Base-by-base conservation (phyloP, 2,797 vertebrate species). In the Helicolenus hilgendorfi region DNA sequence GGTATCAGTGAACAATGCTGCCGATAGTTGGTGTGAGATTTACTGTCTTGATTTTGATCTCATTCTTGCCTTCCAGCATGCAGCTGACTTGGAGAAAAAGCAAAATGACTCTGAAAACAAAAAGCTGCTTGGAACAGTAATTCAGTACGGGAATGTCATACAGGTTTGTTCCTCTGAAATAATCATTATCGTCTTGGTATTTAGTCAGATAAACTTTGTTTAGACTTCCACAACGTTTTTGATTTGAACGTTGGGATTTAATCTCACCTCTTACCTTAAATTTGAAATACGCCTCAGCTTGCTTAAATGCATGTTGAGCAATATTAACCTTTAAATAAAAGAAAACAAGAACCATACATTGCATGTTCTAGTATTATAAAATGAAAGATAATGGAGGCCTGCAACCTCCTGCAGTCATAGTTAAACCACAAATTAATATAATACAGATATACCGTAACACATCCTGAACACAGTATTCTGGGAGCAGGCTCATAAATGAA, bases 101-200 rank as follows among this genome's bases (percentile, higher is more conserved):
- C 99, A 99, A 85, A 99, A 99, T 0, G 99, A 99, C 89, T 99
- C 99, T 0, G 99, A 99, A 75, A 99, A 99, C 96, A 98, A 98
- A 91, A 99, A 99, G 86, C 93, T 99, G 58, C 97, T 99, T 41
- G 99, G 99, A 81, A 98, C 98, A 0, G 98, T 99, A 3, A 99
- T 99, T 93, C 99, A 99, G 81, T 99, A 99, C 0, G 98, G 99
- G 77, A 99, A 99, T 4, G 99, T 99, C 74, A 99, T 99, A 92
- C 99, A 99, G 98, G 99, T 99, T 88, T 82, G 95, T 94, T 68
- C 3, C 36, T 15, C 7, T 4, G 5, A 73, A 33, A 31, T 4
- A 38, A 10, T 7, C 7, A 15, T 22, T 18, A 24, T 69, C 14
- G 26, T 13, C n/a, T 70, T 14, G 55, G 15, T 45, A 38, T 67